Percentiles rank a stretch among this genome's conserved stretches.
Conservation (phyloP, 2,113 vertebrate species). For the Hyperoodon ampullatus region DNA sequence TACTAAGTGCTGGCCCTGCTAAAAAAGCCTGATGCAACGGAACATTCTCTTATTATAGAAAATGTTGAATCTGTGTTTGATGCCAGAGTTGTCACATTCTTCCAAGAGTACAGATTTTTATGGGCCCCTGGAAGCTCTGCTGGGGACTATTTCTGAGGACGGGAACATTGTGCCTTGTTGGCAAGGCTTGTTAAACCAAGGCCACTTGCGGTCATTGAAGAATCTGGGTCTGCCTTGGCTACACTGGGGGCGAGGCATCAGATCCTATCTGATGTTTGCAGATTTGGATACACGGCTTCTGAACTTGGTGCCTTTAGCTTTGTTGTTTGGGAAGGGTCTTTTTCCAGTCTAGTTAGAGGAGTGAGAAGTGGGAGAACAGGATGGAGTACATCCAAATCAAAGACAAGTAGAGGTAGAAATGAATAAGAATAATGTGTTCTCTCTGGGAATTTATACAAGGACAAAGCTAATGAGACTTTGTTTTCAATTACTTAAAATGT, state of each 20-base stretch:
- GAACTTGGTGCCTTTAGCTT: not conserved
- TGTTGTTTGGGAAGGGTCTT: slow-evolving; percentile 29
- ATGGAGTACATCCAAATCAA: slow-evolving; percentile 58
- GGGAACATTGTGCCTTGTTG: slow-evolving; percentile 72
- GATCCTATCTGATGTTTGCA: not conserved
- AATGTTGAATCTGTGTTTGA: slow-evolving; percentile 64
- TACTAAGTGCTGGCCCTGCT: slow-evolving; percentile 61
- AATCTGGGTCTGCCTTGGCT: slow-evolving; percentile 64
- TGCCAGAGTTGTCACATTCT: slow-evolving; percentile 73
- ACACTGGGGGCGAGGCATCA: not conserved
- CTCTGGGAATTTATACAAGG: slow-evolving; percentile 71
- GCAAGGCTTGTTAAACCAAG: slow-evolving; percentile 61
- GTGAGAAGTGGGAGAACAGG: not conserved
- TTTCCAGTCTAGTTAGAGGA: not conserved
- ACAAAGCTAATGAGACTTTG: slow-evolving; percentile 72
- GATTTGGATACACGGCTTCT: not conserved
- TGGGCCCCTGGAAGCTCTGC: slow-evolving; percentile 69
- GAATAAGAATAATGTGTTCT: slow-evolving; percentile 75
- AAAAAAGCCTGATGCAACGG: slow-evolving; percentile 70
- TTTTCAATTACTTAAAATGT: slow-evolving; percentile 79
- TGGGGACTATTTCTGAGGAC: slow-evolving; percentile 70
- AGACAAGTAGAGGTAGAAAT: slow-evolving; percentile 68
- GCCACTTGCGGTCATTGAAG: slow-evolving; percentile 76
- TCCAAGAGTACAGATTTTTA: slow-evolving; percentile 76
- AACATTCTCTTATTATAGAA: slow-evolving; percentile 76